A percentile compares a stretch with the other conserved stretches of the same genome.
phyloP scores from a whole-genome alignment of 1,140 invertebrate species.

The Temnothorax nylanderi region DNA sequence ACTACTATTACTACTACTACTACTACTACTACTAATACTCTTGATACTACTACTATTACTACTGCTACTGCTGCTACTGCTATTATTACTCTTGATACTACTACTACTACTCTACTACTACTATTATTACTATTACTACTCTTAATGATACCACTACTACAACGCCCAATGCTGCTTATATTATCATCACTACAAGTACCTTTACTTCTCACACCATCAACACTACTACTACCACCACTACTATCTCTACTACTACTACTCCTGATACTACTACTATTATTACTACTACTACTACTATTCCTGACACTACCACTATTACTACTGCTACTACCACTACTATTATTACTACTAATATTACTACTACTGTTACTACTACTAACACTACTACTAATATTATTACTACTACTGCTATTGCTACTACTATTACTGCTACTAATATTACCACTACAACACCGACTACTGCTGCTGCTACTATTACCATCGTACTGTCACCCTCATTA shows the following conservation, averaged over 20 bases:
- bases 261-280: neutral
- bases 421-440: constrained; percentile 24
- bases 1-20: constrained; percentile 49
- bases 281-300: too few species aligned
- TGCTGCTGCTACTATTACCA: constrained; percentile 51
- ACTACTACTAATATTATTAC: constrained; percentile 33
- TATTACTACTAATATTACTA: neutral
- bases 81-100: constrained; percentile 7
- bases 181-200: too few species aligned
- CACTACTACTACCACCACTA: constrained; percentile 20
- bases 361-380: constrained; percentile 25
- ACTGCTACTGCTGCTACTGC: constrained; percentile 59
- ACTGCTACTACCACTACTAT: too few species aligned
- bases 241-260: constrained; percentile 64
- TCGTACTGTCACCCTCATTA: neutral
- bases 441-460: neutral
- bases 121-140: constrained; percentile 68
- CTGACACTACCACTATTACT: too few species aligned
- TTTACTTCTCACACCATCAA: too few species aligned
- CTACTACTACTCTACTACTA: constrained; percentile 66
- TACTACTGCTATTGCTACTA: constrained; percentile 22
- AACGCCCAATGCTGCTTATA: too few species aligned
- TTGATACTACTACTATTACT: constrained; percentile 31
- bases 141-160: constrained; percentile 41
- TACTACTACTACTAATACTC: constrained; percentile 43